Evolutionary conservation across 2,113 vertebrate species (phyloP), one percentile per base, ranked within the genome.

Genomic region (Xyrauchen texanus): DNA sequence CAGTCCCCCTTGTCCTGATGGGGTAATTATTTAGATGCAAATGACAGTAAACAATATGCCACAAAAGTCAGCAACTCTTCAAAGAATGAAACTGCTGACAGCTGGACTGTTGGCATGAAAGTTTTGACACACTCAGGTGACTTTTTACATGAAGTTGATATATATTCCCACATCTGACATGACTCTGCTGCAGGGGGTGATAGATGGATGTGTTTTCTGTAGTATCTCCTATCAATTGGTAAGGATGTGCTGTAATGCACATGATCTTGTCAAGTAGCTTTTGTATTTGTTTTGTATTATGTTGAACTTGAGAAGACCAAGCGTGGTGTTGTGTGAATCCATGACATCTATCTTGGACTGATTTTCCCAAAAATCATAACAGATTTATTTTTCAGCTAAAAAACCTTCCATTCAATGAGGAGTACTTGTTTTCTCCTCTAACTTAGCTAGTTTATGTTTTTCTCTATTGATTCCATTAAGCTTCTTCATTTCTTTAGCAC

Each of bases 11-110:
- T 61, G 75, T 82, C 61, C 80, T 82, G 73, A 62, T 71, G 80
- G 74, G 16, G 49, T 82, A 72, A 82, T 77, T 71, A 77, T 82
- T 82, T 72, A 7, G 75, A 77, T 78, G 68, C 80, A 77, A 73
- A 78, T 77, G 68, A 77, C 68, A 70, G 61, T 57, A 12, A 77
- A 78, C 75, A 78, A 44, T 77, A 62, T 67, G 75, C 49, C 51
- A 16, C 53, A 78, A 60, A 70, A 46, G 6, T 58, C 65, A 13
- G 46, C 11, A 44, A 11, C 73, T 65, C 21, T 53, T 76, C 47
- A 65, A 76, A 53, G 16, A 53, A 51, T n/a, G 9, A 65, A 72
- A 51, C 34, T 60, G 68, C 75, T 72, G 45, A 77, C 10, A 57
- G 60, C n/a, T 77, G 61, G 51, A 16, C 21, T 61, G 60, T 72